Percentiles rank a stretch among this genome's conserved stretches.
Conservation (phyloP, 2,113 vertebrate species). For the Suncus etruscus region DNA sequence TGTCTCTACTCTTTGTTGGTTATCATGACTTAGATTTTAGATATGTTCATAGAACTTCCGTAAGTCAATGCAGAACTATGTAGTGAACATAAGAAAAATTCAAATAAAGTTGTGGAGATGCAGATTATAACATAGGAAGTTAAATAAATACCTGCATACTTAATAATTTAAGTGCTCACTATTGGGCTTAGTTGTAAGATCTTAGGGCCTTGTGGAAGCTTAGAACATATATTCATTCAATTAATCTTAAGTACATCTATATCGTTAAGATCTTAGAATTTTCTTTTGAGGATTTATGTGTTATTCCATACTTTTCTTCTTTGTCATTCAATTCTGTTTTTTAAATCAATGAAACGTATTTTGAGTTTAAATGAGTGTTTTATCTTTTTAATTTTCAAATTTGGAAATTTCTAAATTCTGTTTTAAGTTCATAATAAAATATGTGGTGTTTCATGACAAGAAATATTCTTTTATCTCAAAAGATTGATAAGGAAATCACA, state of each 20-base stretch:
- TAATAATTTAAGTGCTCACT: background rate
- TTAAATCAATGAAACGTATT: background rate
- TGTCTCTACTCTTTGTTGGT: background rate
- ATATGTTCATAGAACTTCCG: background rate
- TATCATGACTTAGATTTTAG: background rate
- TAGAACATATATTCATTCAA: background rate
- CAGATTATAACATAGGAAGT: background rate
- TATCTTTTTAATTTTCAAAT: background rate
- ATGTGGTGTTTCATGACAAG: background rate
- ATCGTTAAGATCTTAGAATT: background rate
- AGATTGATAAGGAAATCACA: background rate
- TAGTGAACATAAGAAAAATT: background rate
- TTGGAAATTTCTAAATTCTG: slow-evolving; percentile 28
- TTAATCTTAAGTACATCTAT: background rate
- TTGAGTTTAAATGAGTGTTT: background rate
- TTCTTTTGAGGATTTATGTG: slow-evolving; percentile 4
- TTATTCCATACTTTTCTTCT: slow-evolving; percentile 5
- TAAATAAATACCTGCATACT: background rate
- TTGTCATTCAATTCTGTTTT: slow-evolving; percentile 3
- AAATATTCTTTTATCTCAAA: background rate
- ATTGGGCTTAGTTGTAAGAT: background rate
- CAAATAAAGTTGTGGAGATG: background rate
- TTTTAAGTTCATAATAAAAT: slow-evolving; percentile 24
- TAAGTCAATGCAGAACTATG: background rate
- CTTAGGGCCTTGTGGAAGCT: background rate